Base-by-base conservation (phyloP, 2,888 invertebrate genomes). In the Drosophila meridiana region DNA sequence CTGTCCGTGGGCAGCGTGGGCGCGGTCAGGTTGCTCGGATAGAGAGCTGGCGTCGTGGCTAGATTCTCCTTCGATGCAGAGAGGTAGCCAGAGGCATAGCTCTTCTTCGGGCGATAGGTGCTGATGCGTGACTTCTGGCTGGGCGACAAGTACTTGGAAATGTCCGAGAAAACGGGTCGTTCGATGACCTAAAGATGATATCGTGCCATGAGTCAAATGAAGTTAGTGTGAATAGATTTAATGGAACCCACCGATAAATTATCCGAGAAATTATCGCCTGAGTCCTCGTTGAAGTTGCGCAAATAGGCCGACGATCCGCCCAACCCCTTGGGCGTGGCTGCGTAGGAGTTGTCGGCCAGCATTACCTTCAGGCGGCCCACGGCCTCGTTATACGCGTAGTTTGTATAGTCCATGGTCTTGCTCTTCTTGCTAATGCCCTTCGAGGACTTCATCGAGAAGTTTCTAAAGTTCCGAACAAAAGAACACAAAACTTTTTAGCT, bases 341-440 rank as follows among this genome's bases (percentile, higher is more conserved):
- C 63, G 89, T 96, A 97, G 75, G 96, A 96, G 67, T 83, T 87
- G 80, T 97, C 97, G 0, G 96, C 96, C 72, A 97, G 92, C 77
- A 97, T 94, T 87, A 96, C 95, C 91, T 96, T 95, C 58, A 97
- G 93, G 73, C 97, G 95, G 0, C 96, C 95, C 5, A 97, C 97
- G 14, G 97, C 97, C 92, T 97, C 97, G 80, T 96, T 95, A 90
- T 97, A 97, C 7, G 97, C 97, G 83, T 96, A 94, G 91, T 97
- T 97, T 0, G 97, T 97, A 84, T 97, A 97, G 93, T 97, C 97
- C 59, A 96, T 95, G 56, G 95, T 94, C 78, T 92, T 92, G 56
- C 86, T 85, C 80, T 92, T 93, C 82, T 93, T 93, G 65, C 90
- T 90, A 69, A 91, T 90, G 70, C 90, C 88, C 79, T 90, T 92